phyloP scores from a whole-genome alignment of 2,113 vertebrate species.

The Lutjanus erythropterus region DNA sequence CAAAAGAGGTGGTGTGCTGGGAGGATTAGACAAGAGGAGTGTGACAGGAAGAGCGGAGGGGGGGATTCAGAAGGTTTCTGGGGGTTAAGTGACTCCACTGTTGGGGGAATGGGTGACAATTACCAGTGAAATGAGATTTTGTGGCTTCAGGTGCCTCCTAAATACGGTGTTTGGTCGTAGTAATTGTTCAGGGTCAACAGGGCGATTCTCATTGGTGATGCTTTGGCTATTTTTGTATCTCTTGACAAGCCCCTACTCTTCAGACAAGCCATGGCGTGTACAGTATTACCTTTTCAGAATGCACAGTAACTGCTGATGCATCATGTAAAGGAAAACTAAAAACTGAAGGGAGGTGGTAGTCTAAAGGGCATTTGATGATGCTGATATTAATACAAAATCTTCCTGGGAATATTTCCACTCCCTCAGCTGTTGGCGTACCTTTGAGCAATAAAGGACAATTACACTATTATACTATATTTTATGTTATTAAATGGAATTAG shows the following conservation, averaged over 20 bases:
- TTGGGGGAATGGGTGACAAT: conserved; percentile 66
- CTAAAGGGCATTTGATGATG: background rate
- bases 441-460: background rate
- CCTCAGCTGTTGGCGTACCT: background rate
- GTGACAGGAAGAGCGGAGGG: conserved; percentile 26
- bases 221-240: conserved; percentile 38
- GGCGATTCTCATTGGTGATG: conserved; percentile 19
- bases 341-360: background rate
- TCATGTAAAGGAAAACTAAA: background rate
- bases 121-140: conserved; percentile 74
- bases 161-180: conserved; percentile 58
- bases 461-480: background rate
- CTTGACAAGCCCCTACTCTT: background rate
- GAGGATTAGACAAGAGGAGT: conserved; percentile 56
- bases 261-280: background rate
- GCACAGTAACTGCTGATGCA: background rate
- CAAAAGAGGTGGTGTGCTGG: conserved; percentile 57
- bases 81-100: conserved; percentile 75
- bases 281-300: background rate
- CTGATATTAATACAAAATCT: background rate
- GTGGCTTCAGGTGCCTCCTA: conserved; percentile 56
- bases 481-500: too few species aligned
- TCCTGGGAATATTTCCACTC: background rate
- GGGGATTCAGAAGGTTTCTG: conserved; percentile 44
- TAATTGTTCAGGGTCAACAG: conserved; percentile 65